Conservation (phyloP, 2,113 vertebrate genomes). For the Empidonax traillii region DNA sequence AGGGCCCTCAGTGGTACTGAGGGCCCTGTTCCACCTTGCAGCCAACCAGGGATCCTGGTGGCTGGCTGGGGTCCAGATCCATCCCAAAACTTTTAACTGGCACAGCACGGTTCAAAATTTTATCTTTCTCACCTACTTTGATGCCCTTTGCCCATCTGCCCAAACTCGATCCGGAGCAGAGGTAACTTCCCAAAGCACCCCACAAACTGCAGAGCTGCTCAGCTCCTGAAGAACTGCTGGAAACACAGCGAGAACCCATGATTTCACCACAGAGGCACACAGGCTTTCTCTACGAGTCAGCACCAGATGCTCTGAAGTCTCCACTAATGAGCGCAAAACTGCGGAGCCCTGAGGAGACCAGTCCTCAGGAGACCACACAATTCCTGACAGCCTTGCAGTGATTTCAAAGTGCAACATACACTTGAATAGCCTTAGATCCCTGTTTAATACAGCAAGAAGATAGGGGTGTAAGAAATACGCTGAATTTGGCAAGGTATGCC, state of each 20-base stretch:
- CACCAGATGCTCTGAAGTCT: background rate
- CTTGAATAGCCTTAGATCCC: background rate
- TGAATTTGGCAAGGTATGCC: background rate
- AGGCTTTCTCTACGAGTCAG: background rate
- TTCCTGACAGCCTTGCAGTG: rapidly evolving
- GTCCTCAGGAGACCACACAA: background rate
- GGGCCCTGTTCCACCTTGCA: background rate
- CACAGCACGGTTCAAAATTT: background rate
- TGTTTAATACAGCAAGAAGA: background rate
- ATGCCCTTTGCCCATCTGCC: background rate
- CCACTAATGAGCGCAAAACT: background rate
- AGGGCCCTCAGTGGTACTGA: rapidly evolving
- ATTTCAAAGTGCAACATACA: background rate
- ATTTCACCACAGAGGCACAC: background rate
- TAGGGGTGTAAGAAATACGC: background rate
- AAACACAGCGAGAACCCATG: background rate
- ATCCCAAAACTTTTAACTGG: background rate
- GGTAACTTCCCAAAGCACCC: background rate
- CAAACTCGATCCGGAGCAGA: background rate
- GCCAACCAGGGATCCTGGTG: background rate
- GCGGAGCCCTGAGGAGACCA: background rate
- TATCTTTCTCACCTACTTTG: background rate
- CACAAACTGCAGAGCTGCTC: background rate
- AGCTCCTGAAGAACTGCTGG: background rate
- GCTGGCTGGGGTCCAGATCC: background rate